Percentiles rank a stretch among this genome's conserved stretches.
phyloP scores from a whole-genome alignment of 1,140 invertebrate genomes.

The Chionoecetes opilio region DNA sequence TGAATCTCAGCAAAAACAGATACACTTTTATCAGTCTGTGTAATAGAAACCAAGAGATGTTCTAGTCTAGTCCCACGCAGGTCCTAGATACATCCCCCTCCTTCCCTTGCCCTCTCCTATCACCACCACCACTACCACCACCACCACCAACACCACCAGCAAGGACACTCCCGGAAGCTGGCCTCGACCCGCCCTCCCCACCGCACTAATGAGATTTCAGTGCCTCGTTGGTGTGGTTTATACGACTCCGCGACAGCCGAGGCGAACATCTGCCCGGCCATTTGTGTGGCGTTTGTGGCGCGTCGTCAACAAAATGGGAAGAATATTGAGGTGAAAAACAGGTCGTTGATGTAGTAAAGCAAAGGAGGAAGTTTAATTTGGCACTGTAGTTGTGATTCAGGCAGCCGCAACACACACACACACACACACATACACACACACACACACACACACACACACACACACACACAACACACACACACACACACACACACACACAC shows the following conservation, averaged over 20 bases:
- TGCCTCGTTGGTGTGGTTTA: constrained; percentile 50
- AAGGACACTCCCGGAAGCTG: constrained; percentile 64
- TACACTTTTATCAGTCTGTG: background rate
- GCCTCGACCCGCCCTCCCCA: constrained; percentile 49
- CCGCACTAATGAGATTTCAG: constrained; percentile 76
- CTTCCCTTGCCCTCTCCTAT: background rate
- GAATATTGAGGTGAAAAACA: background rate
- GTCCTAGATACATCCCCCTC: constrained; percentile 1
- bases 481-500: background rate
- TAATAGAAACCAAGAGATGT: constrained; percentile 20
- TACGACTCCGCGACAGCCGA: constrained; percentile 43
- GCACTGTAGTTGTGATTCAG: background rate
- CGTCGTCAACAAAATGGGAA: constrained; percentile 40
- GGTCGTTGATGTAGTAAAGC: background rate
- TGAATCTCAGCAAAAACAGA: background rate
- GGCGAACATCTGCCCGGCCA: constrained; percentile 68
- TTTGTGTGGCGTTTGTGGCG: constrained; percentile 64
- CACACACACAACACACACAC: background rate
- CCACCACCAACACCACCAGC: background rate
- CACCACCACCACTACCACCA: background rate
- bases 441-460: background rate
- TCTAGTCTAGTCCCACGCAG: background rate
- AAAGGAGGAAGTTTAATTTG: background rate
- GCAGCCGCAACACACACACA: background rate
- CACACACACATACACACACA: constrained; percentile 17